A percentile compares a stretch with the other conserved stretches of the same genome.
phyloP scores from a whole-genome alignment of 2,113 vertebrate genomes.

The Odocoileus virginianus region DNA sequence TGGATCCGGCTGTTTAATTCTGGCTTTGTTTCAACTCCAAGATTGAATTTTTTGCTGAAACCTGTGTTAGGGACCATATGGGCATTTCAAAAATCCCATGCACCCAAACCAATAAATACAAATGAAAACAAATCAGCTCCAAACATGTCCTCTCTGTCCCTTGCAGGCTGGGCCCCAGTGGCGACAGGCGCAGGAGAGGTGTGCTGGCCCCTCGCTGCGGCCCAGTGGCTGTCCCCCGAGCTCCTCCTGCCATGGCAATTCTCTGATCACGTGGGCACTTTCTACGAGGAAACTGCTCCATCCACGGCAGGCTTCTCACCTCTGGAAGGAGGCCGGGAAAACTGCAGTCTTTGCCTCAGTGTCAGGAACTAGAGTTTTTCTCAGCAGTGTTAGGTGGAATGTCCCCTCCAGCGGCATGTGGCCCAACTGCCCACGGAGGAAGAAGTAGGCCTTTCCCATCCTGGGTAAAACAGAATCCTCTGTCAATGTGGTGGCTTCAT shows the following conservation, averaged over 20 bases:
- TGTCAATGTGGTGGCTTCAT: neutral
- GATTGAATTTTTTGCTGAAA: conserved; percentile 28
- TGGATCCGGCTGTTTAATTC: neutral
- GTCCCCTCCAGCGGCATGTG: neutral
- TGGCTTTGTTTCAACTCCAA: conserved; percentile 27
- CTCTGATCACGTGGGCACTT: neutral
- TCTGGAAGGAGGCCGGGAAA: neutral
- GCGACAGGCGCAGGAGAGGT: neutral
- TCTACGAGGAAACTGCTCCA: neutral
- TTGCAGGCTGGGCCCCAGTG: neutral
- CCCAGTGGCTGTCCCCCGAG: neutral
- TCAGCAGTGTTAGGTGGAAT: neutral
- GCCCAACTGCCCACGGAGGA: neutral
- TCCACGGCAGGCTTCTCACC: neutral
- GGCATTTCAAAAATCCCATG: neutral
- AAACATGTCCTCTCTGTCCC: neutral
- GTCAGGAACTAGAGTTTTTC: neutral
- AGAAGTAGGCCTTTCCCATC: neutral
- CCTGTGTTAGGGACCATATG: neutral
- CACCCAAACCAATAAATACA: conserved; percentile 14
- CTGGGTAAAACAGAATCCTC: neutral
- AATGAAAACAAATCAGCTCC: conserved; percentile 44
- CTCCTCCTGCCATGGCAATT: neutral
- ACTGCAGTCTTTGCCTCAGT: neutral
- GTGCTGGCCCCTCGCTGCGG: accelerated